Evolutionary conservation across 1,140 invertebrate species (phyloP).

Genomic region (Orius insidiosus): DNA sequence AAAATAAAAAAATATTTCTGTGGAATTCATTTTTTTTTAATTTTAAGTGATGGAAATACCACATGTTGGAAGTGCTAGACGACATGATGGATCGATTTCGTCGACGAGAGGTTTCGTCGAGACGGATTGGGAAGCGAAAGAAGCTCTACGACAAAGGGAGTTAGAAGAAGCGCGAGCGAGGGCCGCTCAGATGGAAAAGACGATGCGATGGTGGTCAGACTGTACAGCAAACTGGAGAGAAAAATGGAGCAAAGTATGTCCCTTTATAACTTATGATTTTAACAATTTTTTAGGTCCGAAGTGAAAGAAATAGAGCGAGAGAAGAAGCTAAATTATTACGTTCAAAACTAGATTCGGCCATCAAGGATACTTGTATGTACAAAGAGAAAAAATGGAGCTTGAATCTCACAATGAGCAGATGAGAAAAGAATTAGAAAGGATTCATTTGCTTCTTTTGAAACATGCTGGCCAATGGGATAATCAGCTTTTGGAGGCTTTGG

Average conservation of each 20-base stretch:
- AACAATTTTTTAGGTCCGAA: constrained; percentile 39
- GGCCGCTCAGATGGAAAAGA: constrained; percentile 95
- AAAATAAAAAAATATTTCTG: no score
- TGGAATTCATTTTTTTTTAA: no score
- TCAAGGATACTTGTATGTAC: constrained; percentile 56
- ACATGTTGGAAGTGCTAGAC: constrained; percentile 4
- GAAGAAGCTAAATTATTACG: constrained; percentile 71
- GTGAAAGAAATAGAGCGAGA: constrained; percentile 68
- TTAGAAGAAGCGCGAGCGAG: constrained; percentile 77
- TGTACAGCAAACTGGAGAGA: constrained; percentile 83
- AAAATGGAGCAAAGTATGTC: constrained; percentile 86
- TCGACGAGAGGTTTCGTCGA: constrained; percentile 23
- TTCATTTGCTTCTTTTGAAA: constrained; percentile 45
- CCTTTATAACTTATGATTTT: no score
- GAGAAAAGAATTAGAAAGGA: constrained; percentile 61
- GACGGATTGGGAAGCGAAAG: constrained; percentile 50
- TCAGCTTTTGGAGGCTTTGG: constrained; percentile 29
- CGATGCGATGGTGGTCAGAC: constrained; percentile 94
- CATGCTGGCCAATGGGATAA: constrained; percentile 32
- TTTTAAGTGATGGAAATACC: no score
- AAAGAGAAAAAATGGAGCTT: constrained; percentile 67
- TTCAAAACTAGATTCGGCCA: constrained; percentile 54
- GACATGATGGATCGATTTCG: constrained; percentile 12
- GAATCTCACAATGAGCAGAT: constrained; percentile 63
- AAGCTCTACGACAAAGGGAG: constrained; percentile 55